Evolutionary conservation across 2,113 vertebrate species (phyloP).

Genomic region (Ancistrus triradiatus): DNA sequence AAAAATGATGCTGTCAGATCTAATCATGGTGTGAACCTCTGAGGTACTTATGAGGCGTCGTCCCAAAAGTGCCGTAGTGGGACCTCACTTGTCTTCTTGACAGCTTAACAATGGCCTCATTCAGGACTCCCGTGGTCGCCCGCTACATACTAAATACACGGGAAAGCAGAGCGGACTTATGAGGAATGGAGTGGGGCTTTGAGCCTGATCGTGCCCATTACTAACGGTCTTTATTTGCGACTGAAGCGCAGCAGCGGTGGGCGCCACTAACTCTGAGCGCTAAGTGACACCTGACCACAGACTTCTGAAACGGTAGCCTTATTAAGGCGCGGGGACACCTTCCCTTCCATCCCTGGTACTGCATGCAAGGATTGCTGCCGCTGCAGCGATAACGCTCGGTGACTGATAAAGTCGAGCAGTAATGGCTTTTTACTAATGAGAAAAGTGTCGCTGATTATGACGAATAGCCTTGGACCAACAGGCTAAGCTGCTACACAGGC

Average conservation of each 20-base stretch:
- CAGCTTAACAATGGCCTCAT: slow-evolving; percentile 65
- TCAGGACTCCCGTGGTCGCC: slow-evolving; percentile 28
- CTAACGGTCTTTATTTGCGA: slow-evolving; percentile 17
- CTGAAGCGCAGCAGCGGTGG: slow-evolving; percentile 32
- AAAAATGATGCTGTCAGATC: slow-evolving; percentile 38
- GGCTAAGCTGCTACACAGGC: slow-evolving; percentile 94
- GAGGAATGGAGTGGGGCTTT: slow-evolving; percentile 56
- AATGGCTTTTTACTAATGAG: slow-evolving; percentile 97
- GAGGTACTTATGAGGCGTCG: slow-evolving; percentile 41
- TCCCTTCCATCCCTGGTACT: slow-evolving; percentile 67
- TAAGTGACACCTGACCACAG: slow-evolving; percentile 68
- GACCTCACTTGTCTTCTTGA: slow-evolving; percentile 71
- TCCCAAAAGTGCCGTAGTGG: slow-evolving; percentile 48
- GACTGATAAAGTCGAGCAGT: slow-evolving; percentile 86
- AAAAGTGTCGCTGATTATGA: slow-evolving; percentile 94
- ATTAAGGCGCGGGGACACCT: slow-evolving; percentile 69
- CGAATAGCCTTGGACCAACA: slow-evolving; percentile 88
- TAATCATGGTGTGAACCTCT: slow-evolving; percentile 36
- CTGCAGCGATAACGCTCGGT: slow-evolving; percentile 80
- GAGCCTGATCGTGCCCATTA: slow-evolving; percentile 14
- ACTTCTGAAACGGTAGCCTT: slow-evolving; percentile 72
- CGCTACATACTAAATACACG: slow-evolving; percentile 38
- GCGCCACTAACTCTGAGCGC: slow-evolving; percentile 48
- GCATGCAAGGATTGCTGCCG: slow-evolving; percentile 73
- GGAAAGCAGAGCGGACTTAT: slow-evolving; percentile 56